Conservation (phyloP, 2,888 invertebrate species). For the Adelphocoris suturalis region DNA sequence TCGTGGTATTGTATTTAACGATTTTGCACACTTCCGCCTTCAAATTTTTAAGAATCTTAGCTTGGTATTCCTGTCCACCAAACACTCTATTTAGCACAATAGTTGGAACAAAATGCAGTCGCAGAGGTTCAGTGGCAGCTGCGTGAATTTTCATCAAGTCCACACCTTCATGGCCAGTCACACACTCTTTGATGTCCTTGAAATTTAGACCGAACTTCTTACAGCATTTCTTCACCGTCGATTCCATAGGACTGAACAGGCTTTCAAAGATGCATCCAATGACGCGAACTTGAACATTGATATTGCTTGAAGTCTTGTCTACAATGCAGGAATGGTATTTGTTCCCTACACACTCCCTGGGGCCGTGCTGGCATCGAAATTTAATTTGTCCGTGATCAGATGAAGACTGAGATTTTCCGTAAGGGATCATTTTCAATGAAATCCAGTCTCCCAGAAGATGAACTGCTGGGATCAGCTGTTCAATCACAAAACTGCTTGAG, state of each 20-base stretch:
- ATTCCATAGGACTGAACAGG: not conserved
- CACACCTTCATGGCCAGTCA: not conserved
- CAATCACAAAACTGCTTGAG: not conserved
- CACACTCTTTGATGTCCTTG: not conserved
- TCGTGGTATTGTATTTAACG: not conserved
- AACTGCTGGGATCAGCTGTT: conserved; percentile 12
- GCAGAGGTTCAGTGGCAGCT: not conserved
- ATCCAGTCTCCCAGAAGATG: not conserved
- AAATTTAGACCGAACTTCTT: not conserved
- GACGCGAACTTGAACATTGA: not conserved
- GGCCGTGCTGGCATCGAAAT: conserved; percentile 13
- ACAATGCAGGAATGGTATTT: not conserved
- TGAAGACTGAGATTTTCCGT: not conserved
- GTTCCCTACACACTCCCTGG: not conserved
- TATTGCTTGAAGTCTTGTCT: not conserved
- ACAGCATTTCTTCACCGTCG: not conserved
- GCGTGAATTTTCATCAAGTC: not conserved
- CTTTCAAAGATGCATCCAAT: not conserved
- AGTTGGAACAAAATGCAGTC: not conserved
- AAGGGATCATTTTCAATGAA: conserved; percentile 36
- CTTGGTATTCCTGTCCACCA: not conserved
- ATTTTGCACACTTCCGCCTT: not conserved
- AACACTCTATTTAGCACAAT: not conserved
- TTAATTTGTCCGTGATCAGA: not conserved
- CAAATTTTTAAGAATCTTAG: not conserved